Percentiles rank a stretch among this genome's conserved stretches.
phyloP scores from a whole-genome alignment of 2,888 invertebrate species.

The Orgyia antiqua region DNA sequence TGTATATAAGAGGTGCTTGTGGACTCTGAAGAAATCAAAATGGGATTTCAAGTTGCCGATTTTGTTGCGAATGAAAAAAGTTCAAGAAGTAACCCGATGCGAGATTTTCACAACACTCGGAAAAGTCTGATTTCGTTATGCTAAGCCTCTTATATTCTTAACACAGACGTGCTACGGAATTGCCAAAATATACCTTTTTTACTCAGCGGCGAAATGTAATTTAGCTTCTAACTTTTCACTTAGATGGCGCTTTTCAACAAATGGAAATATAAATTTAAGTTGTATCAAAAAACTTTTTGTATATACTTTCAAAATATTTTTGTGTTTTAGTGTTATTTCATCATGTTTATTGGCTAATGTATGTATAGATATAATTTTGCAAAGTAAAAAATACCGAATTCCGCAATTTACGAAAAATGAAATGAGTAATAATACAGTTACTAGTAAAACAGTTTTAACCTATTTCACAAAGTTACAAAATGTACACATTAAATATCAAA shows the following conservation, averaged over 20 bases:
- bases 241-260: slow-evolving; percentile 46
- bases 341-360: too few relatives aligned
- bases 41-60: slow-evolving; percentile 36
- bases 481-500: too few relatives aligned
- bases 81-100: slow-evolving; percentile 33
- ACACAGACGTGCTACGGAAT: slow-evolving; percentile 41
- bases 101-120: slow-evolving; percentile 36
- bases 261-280: slow-evolving; percentile 52
- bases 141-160: slow-evolving; percentile 66
- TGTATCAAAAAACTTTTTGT: slow-evolving; percentile 56
- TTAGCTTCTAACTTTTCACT: slow-evolving; percentile 65
- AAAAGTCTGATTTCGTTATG: slow-evolving; percentile 53
- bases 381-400: too few relatives aligned
- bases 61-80: slow-evolving; percentile 51
- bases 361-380: too few relatives aligned
- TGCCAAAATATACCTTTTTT: slow-evolving; percentile 34
- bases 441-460: too few relatives aligned
- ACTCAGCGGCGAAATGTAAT: slow-evolving; percentile 47
- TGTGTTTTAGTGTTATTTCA: too few relatives aligned
- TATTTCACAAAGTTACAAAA: too few relatives aligned
- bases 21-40: slow-evolving; percentile 40
- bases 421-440: too few relatives aligned
- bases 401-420: too few relatives aligned
- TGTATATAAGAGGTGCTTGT: slow-evolving; percentile 36
- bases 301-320: slow-evolving; percentile 44